Evolutionary conservation across 2,888 invertebrate genomes (phyloP).

Genomic region (Yponomeuta cagnagella): DNA sequence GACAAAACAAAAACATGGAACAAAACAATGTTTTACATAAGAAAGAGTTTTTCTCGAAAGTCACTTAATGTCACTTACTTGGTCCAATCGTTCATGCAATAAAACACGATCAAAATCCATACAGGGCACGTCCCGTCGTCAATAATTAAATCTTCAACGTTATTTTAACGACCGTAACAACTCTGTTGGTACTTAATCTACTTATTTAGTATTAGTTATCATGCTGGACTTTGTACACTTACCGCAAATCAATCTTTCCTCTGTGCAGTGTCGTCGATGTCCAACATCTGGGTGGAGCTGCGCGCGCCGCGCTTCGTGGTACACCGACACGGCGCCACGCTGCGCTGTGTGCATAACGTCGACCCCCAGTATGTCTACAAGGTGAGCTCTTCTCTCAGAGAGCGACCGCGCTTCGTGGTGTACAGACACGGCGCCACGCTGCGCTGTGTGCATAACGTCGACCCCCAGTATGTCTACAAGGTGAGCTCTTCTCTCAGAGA

Average conservation of each 20-base stretch:
- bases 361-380: slow-evolving; percentile 83
- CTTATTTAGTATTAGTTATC: too few species aligned
- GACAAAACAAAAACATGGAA: too few species aligned
- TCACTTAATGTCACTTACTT: too few species aligned
- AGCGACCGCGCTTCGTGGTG: slow-evolving; percentile 78
- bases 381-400: slow-evolving; percentile 34
- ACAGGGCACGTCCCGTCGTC: too few species aligned
- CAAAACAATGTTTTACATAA: too few species aligned
- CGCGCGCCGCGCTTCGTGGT: slow-evolving; percentile 83
- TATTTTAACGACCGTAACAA: too few species aligned
- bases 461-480: slow-evolving; percentile 83
- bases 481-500: slow-evolving; percentile 28
- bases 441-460: slow-evolving; percentile 84
- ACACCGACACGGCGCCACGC: slow-evolving; percentile 79
- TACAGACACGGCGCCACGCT: slow-evolving; percentile 81
- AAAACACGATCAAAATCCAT: too few species aligned
- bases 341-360: slow-evolving; percentile 86
- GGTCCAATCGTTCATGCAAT: too few species aligned
- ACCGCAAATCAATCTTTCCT: not conserved
- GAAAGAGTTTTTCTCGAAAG: too few species aligned
- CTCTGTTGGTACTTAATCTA: too few species aligned
- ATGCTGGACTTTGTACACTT: too few species aligned
- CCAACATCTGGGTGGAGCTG: slow-evolving; percentile 78
- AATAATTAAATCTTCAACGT: too few species aligned
- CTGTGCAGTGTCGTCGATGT: slow-evolving; percentile 48